Percentiles rank a stretch among this genome's conserved stretches.
phyloP scores from a whole-genome alignment of 2,113 vertebrate genomes.

The Lepus americanus region DNA sequence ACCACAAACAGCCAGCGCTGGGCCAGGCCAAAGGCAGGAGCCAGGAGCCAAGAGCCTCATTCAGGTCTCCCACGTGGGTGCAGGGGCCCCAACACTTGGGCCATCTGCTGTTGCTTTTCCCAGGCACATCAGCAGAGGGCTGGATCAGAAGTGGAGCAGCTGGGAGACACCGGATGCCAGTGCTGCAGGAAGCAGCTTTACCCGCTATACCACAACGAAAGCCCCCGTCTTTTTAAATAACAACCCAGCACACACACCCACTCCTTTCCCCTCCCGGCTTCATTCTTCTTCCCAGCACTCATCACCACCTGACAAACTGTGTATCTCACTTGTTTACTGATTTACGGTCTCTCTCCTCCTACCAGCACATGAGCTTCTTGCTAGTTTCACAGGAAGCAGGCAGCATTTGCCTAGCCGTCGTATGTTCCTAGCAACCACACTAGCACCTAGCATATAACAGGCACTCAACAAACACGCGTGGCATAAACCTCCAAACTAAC shows the following conservation, averaged over 20 bases:
- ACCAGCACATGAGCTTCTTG: not conserved
- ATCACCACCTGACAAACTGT: conserved; percentile 46
- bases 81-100: too few relatives aligned
- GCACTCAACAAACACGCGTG: not conserved
- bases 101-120: too few relatives aligned
- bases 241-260: not conserved
- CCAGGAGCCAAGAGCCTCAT: too few relatives aligned
- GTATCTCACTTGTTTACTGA: conserved; percentile 53
- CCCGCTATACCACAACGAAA: not conserved
- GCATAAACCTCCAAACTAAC: not conserved
- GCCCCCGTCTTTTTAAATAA: conserved; percentile 45
- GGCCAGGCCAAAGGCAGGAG: too few relatives aligned
- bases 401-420: not conserved
- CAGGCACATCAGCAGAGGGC: too few relatives aligned
- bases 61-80: too few relatives aligned
- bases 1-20: too few relatives aligned
- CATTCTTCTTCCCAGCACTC: not conserved
- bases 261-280: not conserved
- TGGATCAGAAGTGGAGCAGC: too few relatives aligned
- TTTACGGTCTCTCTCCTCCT: conserved; percentile 13
- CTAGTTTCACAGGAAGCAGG: not conserved
- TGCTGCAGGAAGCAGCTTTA: too few relatives aligned
- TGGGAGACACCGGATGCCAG: too few relatives aligned
- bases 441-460: not conserved
- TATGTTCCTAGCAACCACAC: not conserved